Evolutionary conservation across 1,140 invertebrate species (phyloP).

Genomic region (Megalonaias nervosa): DNA sequence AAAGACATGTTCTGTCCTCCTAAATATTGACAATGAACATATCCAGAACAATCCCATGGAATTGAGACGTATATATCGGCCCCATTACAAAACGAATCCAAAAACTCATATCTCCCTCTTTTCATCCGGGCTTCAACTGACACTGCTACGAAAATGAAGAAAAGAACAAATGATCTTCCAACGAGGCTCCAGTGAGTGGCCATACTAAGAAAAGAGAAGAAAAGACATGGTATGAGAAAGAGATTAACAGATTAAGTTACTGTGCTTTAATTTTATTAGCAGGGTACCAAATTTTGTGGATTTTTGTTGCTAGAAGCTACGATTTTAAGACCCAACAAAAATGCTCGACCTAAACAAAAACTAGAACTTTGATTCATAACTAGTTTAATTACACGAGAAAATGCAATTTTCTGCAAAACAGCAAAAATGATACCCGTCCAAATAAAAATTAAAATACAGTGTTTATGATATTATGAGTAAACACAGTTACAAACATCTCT

Average conservation of each 20-base stretch:
- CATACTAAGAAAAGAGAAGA: too few species aligned
- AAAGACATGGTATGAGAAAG: background rate
- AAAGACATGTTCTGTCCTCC: constrained; percentile 16
- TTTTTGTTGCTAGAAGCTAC: background rate
- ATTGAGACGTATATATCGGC: constrained; percentile 28
- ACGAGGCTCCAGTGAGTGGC: too few species aligned
- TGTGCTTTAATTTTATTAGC: background rate
- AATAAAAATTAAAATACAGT: too few species aligned
- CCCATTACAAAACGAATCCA: constrained; percentile 34
- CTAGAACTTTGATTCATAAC: too few species aligned
- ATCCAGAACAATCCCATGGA: constrained; percentile 37
- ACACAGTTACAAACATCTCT: too few species aligned
- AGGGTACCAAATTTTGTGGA: background rate
- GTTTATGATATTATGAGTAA: too few species aligned
- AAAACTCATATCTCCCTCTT: constrained; percentile 31
- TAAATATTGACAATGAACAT: constrained; percentile 35
- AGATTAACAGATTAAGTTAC: background rate
- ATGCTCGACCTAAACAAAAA: background rate
- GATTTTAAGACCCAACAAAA: background rate
- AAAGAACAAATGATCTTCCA: background rate
- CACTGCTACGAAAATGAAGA: background rate
- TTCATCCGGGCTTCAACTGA: constrained; percentile 25
- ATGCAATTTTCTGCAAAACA: too few species aligned
- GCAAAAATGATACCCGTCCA: too few species aligned
- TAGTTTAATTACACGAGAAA: too few species aligned